Conservation (phyloP, 2,113 vertebrate genomes). For the Vulpes lagopus region DNA sequence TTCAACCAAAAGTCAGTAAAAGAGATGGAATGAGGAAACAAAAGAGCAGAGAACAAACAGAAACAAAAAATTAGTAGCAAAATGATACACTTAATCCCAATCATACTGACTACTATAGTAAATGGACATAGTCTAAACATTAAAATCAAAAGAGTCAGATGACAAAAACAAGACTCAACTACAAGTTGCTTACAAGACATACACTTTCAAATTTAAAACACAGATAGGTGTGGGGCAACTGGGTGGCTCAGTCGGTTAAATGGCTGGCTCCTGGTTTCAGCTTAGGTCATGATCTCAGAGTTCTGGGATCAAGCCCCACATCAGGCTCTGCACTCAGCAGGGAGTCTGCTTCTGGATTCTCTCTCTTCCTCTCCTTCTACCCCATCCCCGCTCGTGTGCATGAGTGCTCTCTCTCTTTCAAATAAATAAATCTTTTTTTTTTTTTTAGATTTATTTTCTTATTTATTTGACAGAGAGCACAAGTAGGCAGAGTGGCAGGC, state of each 20-base stretch:
- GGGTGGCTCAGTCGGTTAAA: not conserved
- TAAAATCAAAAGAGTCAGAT: not conserved
- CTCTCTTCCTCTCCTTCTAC: not conserved
- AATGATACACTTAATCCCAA: not conserved
- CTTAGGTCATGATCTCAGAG: not conserved
- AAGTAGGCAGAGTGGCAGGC: too few species aligned
- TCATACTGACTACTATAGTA: not conserved
- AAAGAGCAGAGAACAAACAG: slow-evolving; percentile 1
- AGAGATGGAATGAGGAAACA: not conserved
- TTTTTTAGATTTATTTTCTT: too few species aligned
- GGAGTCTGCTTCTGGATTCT: not conserved
- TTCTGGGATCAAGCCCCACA: not conserved
- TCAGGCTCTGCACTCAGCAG: not conserved
- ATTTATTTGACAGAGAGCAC: too few species aligned
- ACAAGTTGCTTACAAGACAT: not conserved
- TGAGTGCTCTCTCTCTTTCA: not conserved
- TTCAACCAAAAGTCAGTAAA: not conserved
- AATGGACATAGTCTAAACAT: not conserved
- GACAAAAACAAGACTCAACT: not conserved
- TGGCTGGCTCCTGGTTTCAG: not conserved
- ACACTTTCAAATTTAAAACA: slow-evolving; percentile 10
- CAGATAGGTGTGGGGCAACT: not conserved
- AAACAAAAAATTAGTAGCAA: not conserved
- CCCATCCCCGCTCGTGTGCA: not conserved
- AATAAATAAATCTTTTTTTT: not conserved